Evolutionary conservation across 2,797 vertebrate genomes (phyloP).

Genomic region (Tenualosa ilisha): DNA sequence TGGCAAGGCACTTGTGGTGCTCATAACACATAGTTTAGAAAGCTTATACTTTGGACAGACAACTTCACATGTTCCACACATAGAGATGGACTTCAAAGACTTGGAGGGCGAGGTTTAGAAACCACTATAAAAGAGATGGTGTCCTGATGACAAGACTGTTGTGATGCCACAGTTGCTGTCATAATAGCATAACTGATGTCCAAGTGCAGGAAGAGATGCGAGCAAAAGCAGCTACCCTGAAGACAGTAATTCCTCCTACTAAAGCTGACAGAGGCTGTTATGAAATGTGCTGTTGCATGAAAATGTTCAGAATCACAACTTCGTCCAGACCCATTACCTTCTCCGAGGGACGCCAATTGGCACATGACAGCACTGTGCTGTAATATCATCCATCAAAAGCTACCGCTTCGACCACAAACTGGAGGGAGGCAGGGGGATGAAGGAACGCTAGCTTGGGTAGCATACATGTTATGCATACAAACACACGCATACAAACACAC

Average conservation of each 20-base stretch:
- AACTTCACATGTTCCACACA: not conserved
- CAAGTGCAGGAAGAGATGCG: not conserved
- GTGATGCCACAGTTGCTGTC: not conserved
- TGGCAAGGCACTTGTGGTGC: too few relatives aligned
- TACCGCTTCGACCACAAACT: not conserved
- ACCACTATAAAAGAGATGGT: too few relatives aligned
- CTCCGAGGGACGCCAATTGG: conserved; percentile 43
- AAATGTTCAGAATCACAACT: conserved; percentile 41
- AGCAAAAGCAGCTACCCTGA: not conserved
- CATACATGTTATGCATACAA: not conserved
- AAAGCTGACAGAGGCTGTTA: conserved; percentile 29
- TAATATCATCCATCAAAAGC: conserved; percentile 39
- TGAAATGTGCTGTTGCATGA: conserved; percentile 34
- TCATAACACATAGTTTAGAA: not conserved
- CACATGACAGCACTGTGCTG: conserved; percentile 42
- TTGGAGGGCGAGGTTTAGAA: too few relatives aligned
- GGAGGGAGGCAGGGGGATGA: not conserved
- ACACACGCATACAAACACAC: not conserved
- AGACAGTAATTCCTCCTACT: not conserved
- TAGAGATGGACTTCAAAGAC: not conserved
- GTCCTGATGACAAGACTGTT: not conserved
- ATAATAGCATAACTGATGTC: not conserved
- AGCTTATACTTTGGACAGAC: too few relatives aligned
- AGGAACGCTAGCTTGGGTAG: not conserved
- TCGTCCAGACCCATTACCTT: conserved; percentile 44